Conservation (phyloP, 2,113 vertebrate genomes). For the Nothoprocta perdicaria region DNA sequence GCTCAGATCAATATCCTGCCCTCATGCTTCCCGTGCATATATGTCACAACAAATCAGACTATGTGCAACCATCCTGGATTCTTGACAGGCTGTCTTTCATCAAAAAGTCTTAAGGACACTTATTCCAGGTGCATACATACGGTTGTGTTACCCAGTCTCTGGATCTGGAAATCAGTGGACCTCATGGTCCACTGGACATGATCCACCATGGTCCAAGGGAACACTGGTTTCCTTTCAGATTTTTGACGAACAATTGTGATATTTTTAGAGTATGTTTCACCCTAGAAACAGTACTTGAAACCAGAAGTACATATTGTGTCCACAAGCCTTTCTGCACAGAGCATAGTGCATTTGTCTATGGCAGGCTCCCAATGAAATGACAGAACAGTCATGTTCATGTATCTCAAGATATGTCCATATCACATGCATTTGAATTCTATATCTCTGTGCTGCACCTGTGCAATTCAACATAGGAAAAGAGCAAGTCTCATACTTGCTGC, state of each 20-base stretch:
- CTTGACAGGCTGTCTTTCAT: neutral
- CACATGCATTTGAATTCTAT: neutral
- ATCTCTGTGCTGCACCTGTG: neutral
- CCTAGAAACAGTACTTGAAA: neutral
- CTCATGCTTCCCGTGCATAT: neutral
- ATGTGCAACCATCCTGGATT: neutral
- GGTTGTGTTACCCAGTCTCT: neutral
- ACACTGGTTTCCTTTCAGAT: neutral
- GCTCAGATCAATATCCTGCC: conserved; percentile 9
- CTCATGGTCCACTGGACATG: neutral
- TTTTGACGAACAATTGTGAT: neutral
- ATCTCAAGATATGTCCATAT: neutral
- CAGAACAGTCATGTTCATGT: neutral
- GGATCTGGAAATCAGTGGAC: neutral
- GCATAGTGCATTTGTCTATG: neutral
- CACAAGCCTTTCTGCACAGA: neutral
- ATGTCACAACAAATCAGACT: neutral
- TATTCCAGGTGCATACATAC: neutral
- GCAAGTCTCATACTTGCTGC: neutral
- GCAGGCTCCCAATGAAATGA: neutral
- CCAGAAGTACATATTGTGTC: neutral
- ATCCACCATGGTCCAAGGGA: neutral
- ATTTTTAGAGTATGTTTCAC: neutral
- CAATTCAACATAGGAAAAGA: neutral
- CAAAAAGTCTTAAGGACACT: neutral